Conservation (phyloP, 2,113 vertebrate genomes). For the Charadrius vociferus region DNA sequence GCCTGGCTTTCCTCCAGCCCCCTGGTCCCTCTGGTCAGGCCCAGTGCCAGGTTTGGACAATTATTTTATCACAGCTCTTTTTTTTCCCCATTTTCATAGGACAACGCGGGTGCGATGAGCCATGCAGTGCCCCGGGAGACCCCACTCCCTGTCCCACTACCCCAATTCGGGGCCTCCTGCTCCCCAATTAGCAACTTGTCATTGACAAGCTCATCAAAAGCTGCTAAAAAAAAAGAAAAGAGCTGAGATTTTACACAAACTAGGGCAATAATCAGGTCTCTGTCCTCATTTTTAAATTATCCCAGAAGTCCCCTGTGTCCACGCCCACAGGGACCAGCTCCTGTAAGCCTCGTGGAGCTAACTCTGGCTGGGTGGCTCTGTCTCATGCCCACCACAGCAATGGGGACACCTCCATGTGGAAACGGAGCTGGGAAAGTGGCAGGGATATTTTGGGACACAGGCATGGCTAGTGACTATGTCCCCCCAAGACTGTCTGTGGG, state of each 20-base stretch:
- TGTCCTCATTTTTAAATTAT: background rate
- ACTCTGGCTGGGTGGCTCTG: rapidly evolving
- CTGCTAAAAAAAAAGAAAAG: background rate
- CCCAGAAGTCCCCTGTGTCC: background rate
- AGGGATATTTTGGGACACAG: background rate
- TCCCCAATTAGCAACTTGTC: slow-evolving; percentile 29
- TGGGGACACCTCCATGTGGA: rapidly evolving
- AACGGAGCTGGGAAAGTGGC: background rate
- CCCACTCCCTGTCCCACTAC: background rate
- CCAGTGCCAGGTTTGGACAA: background rate
- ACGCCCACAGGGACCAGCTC: background rate
- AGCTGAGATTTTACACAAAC: background rate
- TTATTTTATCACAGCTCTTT: background rate
- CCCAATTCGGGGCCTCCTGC: background rate
- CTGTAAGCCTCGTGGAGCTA: rapidly evolving
- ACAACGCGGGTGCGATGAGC: rapidly evolving
- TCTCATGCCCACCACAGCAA: background rate
- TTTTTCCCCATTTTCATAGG: background rate
- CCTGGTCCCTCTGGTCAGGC: background rate
- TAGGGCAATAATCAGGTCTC: slow-evolving; percentile 30
- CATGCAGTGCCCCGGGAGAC: rapidly evolving
- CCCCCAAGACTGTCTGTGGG: background rate
- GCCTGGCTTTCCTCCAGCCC: background rate
- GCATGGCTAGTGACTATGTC: rapidly evolving
- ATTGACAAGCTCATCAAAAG: background rate